Percentiles rank a stretch among this genome's conserved stretches.
Evolutionary conservation across 2,888 invertebrate species (phyloP).

Genomic region (Drosophila trichaetosa): DNA sequence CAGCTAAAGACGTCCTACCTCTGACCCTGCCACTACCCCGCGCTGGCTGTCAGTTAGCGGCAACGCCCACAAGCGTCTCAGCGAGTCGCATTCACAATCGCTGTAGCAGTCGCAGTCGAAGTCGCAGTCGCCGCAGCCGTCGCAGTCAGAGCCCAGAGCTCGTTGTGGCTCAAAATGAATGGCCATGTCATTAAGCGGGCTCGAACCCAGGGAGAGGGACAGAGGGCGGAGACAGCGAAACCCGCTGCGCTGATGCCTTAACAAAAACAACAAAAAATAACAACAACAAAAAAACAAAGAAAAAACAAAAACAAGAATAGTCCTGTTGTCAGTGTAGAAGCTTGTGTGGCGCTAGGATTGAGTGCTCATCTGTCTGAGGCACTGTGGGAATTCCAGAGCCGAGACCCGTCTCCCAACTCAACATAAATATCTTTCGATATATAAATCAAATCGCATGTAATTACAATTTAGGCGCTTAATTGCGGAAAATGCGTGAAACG

Average conservation of each 20-base stretch:
- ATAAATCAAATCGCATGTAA: conserved; percentile 63
- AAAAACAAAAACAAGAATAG: neutral
- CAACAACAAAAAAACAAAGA: neutral
- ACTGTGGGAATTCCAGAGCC: conserved; percentile 51
- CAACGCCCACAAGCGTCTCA: conserved; percentile 67
- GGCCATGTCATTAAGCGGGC: conserved; percentile 72
- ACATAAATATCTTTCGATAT: conserved; percentile 39
- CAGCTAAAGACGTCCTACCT: conserved; percentile 18
- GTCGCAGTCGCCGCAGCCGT: neutral
- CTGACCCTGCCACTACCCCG: conserved; percentile 17
- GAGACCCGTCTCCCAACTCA: neutral
- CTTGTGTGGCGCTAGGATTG: conserved; percentile 60
- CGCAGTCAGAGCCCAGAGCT: conserved; percentile 19
- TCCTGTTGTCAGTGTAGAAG: conserved; percentile 25
- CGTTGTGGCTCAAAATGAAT: conserved; percentile 68
- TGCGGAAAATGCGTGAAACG: conserved; percentile 57
- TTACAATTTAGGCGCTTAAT: conserved; percentile 71
- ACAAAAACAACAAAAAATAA: conserved; percentile 1
- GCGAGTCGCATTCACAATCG: conserved; percentile 13
- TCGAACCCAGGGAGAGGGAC: conserved; percentile 10
- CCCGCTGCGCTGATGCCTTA: conserved; percentile 50
- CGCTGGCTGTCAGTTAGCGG: conserved; percentile 67
- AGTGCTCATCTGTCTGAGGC: conserved; percentile 58
- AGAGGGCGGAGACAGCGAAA: conserved; percentile 23
- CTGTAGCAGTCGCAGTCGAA: neutral